Percentiles rank a stretch among this genome's conserved stretches.
phyloP scores from a whole-genome alignment of 2,797 vertebrate species.

The Sebastes goodei region DNA sequence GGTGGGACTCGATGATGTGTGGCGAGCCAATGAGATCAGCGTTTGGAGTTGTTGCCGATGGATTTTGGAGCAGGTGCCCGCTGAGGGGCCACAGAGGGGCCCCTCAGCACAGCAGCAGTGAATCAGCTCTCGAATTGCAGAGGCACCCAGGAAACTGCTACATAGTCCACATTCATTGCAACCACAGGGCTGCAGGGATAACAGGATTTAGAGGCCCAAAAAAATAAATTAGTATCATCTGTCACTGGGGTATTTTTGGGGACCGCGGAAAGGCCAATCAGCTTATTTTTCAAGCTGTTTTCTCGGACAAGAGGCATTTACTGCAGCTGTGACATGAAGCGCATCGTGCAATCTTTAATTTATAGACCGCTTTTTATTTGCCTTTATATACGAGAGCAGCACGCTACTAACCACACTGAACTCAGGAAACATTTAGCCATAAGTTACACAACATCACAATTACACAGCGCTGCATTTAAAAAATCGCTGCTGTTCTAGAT shows the following conservation, averaged over 20 bases:
- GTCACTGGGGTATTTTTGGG: slow-evolving; percentile 58
- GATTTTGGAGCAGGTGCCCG: slow-evolving; percentile 62
- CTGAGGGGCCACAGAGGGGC: slow-evolving; percentile 11
- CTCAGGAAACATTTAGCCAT: slow-evolving; percentile 12
- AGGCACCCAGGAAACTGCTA: slow-evolving; percentile 55
- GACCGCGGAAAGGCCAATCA: slow-evolving; percentile 30
- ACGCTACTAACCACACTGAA: slow-evolving; percentile 24
- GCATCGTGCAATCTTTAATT: slow-evolving; percentile 24
- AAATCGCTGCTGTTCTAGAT: slow-evolving; percentile 8
- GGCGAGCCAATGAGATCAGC: slow-evolving; percentile 48
- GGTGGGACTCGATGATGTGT: slow-evolving; percentile 36
- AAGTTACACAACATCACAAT: slow-evolving; percentile 49
- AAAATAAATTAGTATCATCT: slow-evolving; percentile 72
- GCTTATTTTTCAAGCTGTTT: slow-evolving; percentile 50
- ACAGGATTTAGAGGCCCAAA: slow-evolving; percentile 52
- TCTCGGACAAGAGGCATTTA: slow-evolving; percentile 31
- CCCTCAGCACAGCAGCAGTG: slow-evolving; percentile 24
- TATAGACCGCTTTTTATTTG: slow-evolving; percentile 50
- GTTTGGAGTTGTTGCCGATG: slow-evolving; percentile 28
- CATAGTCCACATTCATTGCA: slow-evolving; percentile 30
- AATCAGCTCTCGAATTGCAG: slow-evolving; percentile 40
- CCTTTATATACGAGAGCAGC: slow-evolving; percentile 36
- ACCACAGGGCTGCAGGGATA: slow-evolving; percentile 27
- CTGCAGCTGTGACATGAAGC: slow-evolving; percentile 45
- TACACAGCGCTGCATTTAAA: slow-evolving; percentile 13